Evolutionary conservation across 2,797 vertebrate genomes (phyloP).

Genomic region (Gallinago nigripennis): DNA sequence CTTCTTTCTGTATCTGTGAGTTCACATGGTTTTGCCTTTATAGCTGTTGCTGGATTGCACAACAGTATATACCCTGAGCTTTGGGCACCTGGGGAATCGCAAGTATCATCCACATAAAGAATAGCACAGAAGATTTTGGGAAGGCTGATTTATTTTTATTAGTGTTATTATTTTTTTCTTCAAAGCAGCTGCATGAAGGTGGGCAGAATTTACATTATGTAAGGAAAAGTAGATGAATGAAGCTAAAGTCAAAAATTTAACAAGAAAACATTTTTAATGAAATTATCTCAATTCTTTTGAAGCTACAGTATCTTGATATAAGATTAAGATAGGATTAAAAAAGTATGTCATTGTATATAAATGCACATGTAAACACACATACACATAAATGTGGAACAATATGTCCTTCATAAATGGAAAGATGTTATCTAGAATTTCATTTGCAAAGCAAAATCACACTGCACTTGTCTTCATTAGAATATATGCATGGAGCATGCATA

Average conservation of each 20-base stretch:
- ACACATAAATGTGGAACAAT: not conserved
- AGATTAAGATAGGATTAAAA: not conserved
- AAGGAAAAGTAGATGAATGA: not conserved
- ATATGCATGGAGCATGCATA: not conserved
- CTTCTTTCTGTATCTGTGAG: not conserved
- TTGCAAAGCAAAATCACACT: not conserved
- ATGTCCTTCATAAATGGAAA: not conserved
- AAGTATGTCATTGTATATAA: not conserved
- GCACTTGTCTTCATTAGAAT: constrained; percentile 10
- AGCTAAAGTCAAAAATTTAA: not conserved
- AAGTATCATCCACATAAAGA: not conserved
- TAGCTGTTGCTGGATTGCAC: not conserved
- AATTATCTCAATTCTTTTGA: not conserved
- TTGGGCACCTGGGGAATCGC: not conserved
- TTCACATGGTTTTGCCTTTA: not conserved
- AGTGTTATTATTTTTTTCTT: not conserved
- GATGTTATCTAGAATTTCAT: not conserved
- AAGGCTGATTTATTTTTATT: not conserved
- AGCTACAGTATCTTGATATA: not conserved
- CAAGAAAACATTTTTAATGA: not conserved
- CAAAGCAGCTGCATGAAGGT: not conserved
- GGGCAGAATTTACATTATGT: not conserved
- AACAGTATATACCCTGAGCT: not conserved
- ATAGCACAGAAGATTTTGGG: not conserved
- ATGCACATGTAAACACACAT: not conserved